Conservation (phyloP, 2,113 vertebrate species). For the Oryzias woworae region DNA sequence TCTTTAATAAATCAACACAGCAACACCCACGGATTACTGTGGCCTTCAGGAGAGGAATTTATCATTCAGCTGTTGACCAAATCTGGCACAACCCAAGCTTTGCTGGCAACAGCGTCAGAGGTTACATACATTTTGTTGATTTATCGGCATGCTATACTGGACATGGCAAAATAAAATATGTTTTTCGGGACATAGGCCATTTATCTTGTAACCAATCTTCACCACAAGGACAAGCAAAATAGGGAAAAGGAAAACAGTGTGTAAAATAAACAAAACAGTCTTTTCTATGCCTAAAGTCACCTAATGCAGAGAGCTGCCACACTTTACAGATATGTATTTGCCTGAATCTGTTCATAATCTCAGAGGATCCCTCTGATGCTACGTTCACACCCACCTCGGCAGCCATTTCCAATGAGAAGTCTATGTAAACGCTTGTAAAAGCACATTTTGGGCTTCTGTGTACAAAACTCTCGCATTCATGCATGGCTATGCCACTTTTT, state of each 20-base stretch:
- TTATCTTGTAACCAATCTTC: constrained; percentile 67
- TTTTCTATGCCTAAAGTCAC: constrained; percentile 1
- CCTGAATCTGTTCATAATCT: too few relatives aligned
- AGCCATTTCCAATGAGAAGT: too few relatives aligned
- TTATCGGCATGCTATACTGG: constrained; percentile 68
- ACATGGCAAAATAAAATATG: constrained; percentile 72
- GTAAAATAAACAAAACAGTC: constrained; percentile 47
- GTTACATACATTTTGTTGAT: constrained; percentile 63
- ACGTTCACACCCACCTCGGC: too few relatives aligned
- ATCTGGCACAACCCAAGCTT: constrained; percentile 48
- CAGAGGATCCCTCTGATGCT: too few relatives aligned
- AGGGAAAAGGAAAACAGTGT: constrained; percentile 37
- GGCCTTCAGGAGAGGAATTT: constrained; percentile 62
- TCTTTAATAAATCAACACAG: constrained; percentile 65
- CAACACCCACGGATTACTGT: constrained; percentile 54
- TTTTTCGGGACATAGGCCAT: constrained; percentile 55
- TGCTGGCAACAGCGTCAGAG: constrained; percentile 39
- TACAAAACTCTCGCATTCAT: too few relatives aligned
- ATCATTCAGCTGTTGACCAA: constrained; percentile 68
- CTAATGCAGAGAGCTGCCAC: too few relatives aligned
- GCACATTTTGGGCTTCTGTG: too few relatives aligned
- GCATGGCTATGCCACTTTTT: too few relatives aligned
- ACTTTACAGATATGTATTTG: too few relatives aligned
- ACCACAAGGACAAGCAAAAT: constrained; percentile 54
- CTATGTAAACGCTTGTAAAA: too few relatives aligned